These are phyloP conservation scores for Protosalanx chinensis DNA, from an alignment of 2,797 vertebrate species.

Conservation along the genomic window DNA sequence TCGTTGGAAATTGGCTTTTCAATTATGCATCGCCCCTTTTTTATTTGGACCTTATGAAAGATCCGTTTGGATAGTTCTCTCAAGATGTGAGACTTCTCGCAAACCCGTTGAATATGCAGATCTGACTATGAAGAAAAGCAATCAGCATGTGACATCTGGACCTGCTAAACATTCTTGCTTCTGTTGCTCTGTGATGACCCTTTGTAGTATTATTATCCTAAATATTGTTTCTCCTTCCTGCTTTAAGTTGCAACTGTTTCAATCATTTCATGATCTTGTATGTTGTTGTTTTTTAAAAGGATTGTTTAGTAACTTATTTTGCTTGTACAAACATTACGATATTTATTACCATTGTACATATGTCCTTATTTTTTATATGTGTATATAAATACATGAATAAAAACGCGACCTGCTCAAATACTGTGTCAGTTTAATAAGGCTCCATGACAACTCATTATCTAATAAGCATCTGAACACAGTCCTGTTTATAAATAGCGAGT, in stretches of 20 bases:
- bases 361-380: constrained; percentile 85
- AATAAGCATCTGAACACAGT: too few species aligned
- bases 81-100: constrained; percentile 19
- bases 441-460: neutral
- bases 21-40: constrained; percentile 18
- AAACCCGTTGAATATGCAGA: constrained; percentile 27
- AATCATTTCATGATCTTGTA: constrained; percentile 35
- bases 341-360: constrained; percentile 88
- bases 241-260: constrained; percentile 20
- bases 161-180: constrained; percentile 49
- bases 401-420: constrained; percentile 67
- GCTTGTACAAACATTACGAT: constrained; percentile 81
- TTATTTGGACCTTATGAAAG: too few species aligned
- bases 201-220: constrained; percentile 52
- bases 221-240: constrained; percentile 45
- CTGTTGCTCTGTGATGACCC: constrained; percentile 51
- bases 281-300: constrained; percentile 66
- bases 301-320: constrained; percentile 84
- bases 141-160: constrained; percentile 56
- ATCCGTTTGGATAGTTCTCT: constrained; percentile 16
- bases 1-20: constrained; percentile 38
- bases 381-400: constrained; percentile 82
- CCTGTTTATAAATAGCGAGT: too few species aligned
- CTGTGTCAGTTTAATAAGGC: constrained; percentile 29
- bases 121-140: constrained; percentile 45